A percentile compares a stretch with the other conserved stretches of the same genome.
These are phyloP conservation scores for Alectura lathami DNA, from an alignment of 2,113 vertebrate species.

Conservation along the genomic window DNA sequence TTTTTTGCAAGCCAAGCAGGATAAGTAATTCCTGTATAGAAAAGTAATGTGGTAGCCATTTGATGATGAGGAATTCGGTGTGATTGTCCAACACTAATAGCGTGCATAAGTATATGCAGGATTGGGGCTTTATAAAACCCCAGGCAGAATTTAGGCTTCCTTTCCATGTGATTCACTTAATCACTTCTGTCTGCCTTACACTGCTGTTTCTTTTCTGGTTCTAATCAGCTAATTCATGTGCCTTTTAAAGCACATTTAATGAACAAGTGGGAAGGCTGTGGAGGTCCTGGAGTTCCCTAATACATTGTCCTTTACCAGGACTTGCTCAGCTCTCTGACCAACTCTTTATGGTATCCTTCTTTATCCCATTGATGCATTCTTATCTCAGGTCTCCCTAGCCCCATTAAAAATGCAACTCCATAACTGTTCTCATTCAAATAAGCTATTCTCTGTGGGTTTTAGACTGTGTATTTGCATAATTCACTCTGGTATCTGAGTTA, in stretches of 20 bases:
- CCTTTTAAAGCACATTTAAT: background rate
- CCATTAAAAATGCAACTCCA: background rate
- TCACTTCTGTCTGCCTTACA: background rate
- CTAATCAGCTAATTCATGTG: background rate
- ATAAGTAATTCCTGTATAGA: background rate
- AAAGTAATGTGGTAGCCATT: background rate
- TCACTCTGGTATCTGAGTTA: background rate
- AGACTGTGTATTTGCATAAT: background rate
- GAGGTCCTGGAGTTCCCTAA: background rate
- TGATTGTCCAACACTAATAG: background rate
- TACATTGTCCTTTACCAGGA: accelerated
- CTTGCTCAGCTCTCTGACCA: background rate
- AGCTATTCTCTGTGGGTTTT: background rate
- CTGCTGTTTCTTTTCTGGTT: background rate
- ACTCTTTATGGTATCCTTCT: background rate
- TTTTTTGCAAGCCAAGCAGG: background rate
- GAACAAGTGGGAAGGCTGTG: background rate
- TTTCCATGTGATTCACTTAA: background rate
- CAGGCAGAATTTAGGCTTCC: background rate
- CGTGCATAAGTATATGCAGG: background rate
- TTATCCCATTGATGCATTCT: background rate
- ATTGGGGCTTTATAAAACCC: background rate
- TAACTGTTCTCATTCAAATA: background rate
- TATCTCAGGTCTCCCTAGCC: background rate
- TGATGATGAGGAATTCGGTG: background rate